phyloP scores from a whole-genome alignment of 2,113 vertebrate species.

The Brachypteracias leptosomus region DNA sequence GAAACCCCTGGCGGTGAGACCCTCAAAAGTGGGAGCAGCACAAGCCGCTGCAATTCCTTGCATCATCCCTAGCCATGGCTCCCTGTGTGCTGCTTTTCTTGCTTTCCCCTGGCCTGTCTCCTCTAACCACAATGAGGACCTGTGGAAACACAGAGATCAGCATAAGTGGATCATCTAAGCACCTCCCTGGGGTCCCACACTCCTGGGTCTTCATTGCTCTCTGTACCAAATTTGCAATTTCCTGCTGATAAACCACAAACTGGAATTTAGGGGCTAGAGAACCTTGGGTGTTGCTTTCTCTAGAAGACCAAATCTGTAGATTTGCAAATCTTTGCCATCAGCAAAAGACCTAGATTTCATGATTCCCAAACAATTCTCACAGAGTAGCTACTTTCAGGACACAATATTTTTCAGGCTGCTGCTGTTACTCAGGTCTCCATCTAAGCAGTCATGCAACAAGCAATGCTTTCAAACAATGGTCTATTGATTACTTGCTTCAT shows the following conservation, averaged over 20 bases:
- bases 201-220: background rate
- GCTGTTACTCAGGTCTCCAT: background rate
- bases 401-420: background rate
- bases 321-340: background rate
- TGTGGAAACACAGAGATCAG: accelerated
- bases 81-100: background rate
- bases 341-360: background rate
- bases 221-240: background rate
- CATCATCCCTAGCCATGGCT: accelerated
- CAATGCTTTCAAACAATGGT: background rate
- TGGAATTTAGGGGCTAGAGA: background rate
- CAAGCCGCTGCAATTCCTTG: background rate
- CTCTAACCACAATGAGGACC: background rate
- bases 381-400: background rate
- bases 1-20: background rate
- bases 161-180: accelerated
- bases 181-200: background rate
- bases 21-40: background rate
- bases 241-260: background rate
- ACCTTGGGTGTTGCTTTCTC: background rate
- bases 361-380: background rate
- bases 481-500: slow-evolving; percentile 43
- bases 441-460: slow-evolving; percentile 21
- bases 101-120: background rate
- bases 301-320: background rate